Percentiles rank a stretch among this genome's conserved stretches.
phyloP scores from a whole-genome alignment of 2,797 vertebrate species.

The Urophycis tenuis region DNA sequence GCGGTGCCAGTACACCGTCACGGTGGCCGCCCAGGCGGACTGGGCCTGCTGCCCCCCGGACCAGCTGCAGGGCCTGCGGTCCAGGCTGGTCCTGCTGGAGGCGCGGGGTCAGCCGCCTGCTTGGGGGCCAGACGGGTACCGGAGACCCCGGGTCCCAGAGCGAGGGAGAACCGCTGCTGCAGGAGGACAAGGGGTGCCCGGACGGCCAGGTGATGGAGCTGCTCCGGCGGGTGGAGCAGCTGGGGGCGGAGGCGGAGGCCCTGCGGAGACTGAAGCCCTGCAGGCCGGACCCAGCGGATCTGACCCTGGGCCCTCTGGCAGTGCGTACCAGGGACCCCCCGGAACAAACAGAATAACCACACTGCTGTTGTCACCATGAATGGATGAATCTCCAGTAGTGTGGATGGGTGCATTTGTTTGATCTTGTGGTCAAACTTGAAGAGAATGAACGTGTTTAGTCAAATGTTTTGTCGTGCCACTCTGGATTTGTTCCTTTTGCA shows the following conservation, averaged over 20 bases:
- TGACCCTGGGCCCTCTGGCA: slow-evolving; percentile 44
- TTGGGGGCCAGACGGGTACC: slow-evolving; percentile 34
- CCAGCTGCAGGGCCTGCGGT: slow-evolving; percentile 62
- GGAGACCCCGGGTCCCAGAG: not conserved
- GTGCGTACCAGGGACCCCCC: slow-evolving; percentile 45
- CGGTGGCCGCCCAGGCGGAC: slow-evolving; percentile 69
- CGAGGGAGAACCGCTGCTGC: slow-evolving; percentile 62
- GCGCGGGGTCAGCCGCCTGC: slow-evolving; percentile 60
- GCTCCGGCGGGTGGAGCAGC: slow-evolving; percentile 55
- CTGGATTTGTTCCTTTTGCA: not conserved
- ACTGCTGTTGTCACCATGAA: not conserved
- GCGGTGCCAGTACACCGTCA: slow-evolving; percentile 84
- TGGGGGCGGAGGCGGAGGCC: slow-evolving; percentile 62
- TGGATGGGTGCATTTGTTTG: not conserved
- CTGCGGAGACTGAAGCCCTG: slow-evolving; percentile 65
- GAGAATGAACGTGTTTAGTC: not conserved
- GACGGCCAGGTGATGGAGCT: slow-evolving; percentile 55
- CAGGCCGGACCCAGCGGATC: slow-evolving; percentile 39
- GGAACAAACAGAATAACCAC: not conserved
- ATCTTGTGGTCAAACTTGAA: not conserved
- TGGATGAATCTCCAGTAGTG: not conserved
- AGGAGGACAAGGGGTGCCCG: slow-evolving; percentile 75
- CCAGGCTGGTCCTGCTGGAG: slow-evolving; percentile 74
- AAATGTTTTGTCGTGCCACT: not conserved
- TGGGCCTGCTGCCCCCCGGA: slow-evolving; percentile 70